Conservation (phyloP, 2,888 invertebrate genomes). For the Tipula vernalis region DNA sequence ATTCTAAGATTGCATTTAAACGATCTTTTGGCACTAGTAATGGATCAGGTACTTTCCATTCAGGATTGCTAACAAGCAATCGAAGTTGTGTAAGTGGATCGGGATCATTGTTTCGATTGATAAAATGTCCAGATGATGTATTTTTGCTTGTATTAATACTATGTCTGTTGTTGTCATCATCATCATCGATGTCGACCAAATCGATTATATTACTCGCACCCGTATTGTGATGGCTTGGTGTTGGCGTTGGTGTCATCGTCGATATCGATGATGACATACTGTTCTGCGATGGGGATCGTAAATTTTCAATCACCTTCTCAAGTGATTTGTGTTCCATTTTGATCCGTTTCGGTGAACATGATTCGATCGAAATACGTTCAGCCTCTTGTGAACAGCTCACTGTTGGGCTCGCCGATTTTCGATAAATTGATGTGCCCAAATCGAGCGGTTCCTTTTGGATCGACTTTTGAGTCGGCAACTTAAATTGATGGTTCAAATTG, state of each 20-base stretch:
- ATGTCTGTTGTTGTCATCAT: background rate
- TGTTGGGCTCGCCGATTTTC: slow-evolving; percentile 57
- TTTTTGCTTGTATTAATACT: background rate
- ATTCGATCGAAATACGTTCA: slow-evolving; percentile 34
- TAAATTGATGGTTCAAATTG: slow-evolving; percentile 21
- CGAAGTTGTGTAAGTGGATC: slow-evolving; percentile 59
- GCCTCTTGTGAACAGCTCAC: slow-evolving; percentile 53
- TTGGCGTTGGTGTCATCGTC: background rate
- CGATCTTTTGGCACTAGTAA: slow-evolving; percentile 66
- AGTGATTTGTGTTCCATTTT: slow-evolving; percentile 37
- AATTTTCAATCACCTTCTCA: slow-evolving; percentile 25
- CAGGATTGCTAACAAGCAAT: slow-evolving; percentile 49
- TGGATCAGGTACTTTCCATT: slow-evolving; percentile 67
- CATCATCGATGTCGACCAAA: background rate
- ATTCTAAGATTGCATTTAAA: slow-evolving; percentile 53
- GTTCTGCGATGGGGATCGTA: background rate
- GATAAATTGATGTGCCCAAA: slow-evolving; percentile 43
- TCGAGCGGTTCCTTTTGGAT: slow-evolving; percentile 53
- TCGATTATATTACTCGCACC: background rate
- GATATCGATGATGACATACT: background rate
- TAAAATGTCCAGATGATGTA: slow-evolving; percentile 16
- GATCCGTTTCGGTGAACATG: slow-evolving; percentile 31
- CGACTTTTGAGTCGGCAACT: background rate
- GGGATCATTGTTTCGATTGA: slow-evolving; percentile 33
- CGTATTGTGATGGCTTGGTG: background rate